These are phyloP conservation scores for Neelides folsomi DNA, from an alignment of 2,888 invertebrate species.

Conservation along the genomic window DNA sequence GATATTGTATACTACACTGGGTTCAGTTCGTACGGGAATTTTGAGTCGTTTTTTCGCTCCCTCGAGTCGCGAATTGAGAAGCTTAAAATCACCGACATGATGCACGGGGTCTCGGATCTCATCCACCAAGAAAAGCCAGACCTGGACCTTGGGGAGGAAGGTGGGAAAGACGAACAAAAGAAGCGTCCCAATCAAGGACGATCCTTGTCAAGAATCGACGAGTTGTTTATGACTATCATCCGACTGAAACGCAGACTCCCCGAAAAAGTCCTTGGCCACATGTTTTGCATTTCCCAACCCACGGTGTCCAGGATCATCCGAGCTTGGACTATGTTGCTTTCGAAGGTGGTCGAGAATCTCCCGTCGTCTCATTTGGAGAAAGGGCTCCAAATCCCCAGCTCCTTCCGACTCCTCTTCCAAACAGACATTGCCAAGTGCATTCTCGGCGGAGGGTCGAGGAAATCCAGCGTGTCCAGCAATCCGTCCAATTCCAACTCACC, in stretches of 20 bases:
- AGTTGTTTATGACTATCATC: conserved; percentile 32
- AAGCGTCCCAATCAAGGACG: conserved; percentile 21
- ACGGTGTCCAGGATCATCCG: conserved; percentile 30
- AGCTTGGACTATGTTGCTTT: conserved; percentile 31
- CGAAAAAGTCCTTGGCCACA: conserved; percentile 33
- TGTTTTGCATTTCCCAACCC: conserved; percentile 32
- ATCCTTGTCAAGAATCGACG: conserved; percentile 28
- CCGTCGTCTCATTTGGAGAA: too few relatives aligned
- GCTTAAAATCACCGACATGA: conserved; percentile 27
- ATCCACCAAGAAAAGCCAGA: background rate
- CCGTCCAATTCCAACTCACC: too few relatives aligned
- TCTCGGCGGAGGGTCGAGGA: conserved; percentile 2
- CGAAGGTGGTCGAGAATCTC: conserved; percentile 23
- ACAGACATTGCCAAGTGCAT: conserved; percentile 26
- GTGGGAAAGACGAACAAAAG: conserved; percentile 15
- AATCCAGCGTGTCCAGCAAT: too few relatives aligned
- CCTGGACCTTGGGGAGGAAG: too few relatives aligned
- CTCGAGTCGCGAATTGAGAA: conserved; percentile 26
- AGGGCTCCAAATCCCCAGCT: conserved; percentile 21
- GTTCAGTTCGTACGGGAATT: conserved; percentile 23
- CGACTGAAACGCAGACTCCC: conserved; percentile 28
- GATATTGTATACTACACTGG: conserved; percentile 33
- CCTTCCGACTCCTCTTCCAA: conserved; percentile 28
- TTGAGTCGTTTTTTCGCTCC: conserved; percentile 28
- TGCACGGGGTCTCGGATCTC: conserved; percentile 25